Base-by-base conservation (phyloP, 2,797 vertebrate species). In the Arrhamphus sclerolepis region DNA sequence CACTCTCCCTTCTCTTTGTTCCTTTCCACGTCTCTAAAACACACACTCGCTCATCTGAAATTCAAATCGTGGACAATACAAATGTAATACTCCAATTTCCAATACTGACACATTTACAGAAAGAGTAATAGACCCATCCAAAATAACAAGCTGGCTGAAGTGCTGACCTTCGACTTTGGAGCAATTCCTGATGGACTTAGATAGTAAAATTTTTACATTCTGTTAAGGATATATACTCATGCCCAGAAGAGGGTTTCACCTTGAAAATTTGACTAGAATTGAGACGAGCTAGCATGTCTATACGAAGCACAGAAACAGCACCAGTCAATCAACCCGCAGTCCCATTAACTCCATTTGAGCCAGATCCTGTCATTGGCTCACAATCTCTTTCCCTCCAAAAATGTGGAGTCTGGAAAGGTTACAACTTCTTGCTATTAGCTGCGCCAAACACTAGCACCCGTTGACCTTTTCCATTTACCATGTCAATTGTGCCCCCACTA, bases 381-480 rank as follows among this genome's bases (percentile, higher is more conserved):
- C 6, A 66, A 56, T 70, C 51, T 31, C 40, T 29, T 47, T 46
- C 41, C 24, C 21, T 52, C 13, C 19, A 18, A 52, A 58, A 57
- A 66, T 50, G 34, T 63, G 21, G 46, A 72, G 34, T 64, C 11
- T n/a, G 22, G 61, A 66, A 85, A 78, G 81, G 78, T 81, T 78
- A 77, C 57, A 73, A 67, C 66, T 49, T 75, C 46, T 55, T 53
- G 69, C 76, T 73, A 49, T 79, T 81, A 59, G 56, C n/a, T n/a
- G n/a, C 24, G 64, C 46, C 52, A 46, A 80, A 53, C 62, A 73
- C 59, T 42, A 51, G 68, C 64, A 81, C 48, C 63, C 28, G 70
- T 71, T 88, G 87, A 89, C 87, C 87, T 90, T 85, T 89, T 74
- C 75, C 80, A 81, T 87, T 89, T 75, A 72, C 70, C 47, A 56